These are phyloP conservation scores for Holothuria glaberrima DNA, from an alignment of 35 echinoderm and acorn worm genomes.

Conservation along the genomic window DNA sequence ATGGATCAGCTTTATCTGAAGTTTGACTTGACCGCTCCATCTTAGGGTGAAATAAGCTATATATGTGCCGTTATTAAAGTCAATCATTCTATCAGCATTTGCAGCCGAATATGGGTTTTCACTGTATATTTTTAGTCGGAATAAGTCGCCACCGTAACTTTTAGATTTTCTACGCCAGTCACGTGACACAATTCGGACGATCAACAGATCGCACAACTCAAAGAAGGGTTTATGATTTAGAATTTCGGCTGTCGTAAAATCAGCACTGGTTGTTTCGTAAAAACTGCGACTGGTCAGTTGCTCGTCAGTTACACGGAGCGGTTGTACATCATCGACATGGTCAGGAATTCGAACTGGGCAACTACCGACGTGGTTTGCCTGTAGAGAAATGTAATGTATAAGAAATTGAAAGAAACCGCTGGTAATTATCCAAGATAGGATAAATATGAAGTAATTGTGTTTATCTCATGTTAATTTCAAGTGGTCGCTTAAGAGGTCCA, in stretches of 20 bases:
- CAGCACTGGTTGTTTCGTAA: background rate
- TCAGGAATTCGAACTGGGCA: too few relatives aligned
- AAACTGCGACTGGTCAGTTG: too few relatives aligned
- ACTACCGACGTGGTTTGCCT: too few relatives aligned
- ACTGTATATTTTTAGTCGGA: slow-evolving; percentile 25
- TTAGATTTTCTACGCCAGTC: slow-evolving; percentile 29
- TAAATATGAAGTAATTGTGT: too few relatives aligned
- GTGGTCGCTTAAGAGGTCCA: too few relatives aligned
- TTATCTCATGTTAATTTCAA: too few relatives aligned
- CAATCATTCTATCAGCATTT: slow-evolving; percentile 13
- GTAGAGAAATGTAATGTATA: too few relatives aligned
- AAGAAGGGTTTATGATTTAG: background rate
- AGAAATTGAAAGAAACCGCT: too few relatives aligned
- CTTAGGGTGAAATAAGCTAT: slow-evolving; percentile 43
- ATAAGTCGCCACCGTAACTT: slow-evolving; percentile 41
- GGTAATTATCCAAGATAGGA: too few relatives aligned
- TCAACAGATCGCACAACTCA: slow-evolving; percentile 14
- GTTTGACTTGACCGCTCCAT: slow-evolving; percentile 12
- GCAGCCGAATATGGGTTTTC: slow-evolving; percentile 27
- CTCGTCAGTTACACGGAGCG: too few relatives aligned
- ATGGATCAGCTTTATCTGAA: slow-evolving; percentile 28
- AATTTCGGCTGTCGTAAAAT: background rate
- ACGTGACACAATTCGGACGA: slow-evolving; percentile 37
- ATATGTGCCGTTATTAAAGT: slow-evolving; percentile 53
- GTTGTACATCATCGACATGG: too few relatives aligned